phyloP scores from a whole-genome alignment of 1,140 invertebrate species.

The Ips typographus region DNA sequence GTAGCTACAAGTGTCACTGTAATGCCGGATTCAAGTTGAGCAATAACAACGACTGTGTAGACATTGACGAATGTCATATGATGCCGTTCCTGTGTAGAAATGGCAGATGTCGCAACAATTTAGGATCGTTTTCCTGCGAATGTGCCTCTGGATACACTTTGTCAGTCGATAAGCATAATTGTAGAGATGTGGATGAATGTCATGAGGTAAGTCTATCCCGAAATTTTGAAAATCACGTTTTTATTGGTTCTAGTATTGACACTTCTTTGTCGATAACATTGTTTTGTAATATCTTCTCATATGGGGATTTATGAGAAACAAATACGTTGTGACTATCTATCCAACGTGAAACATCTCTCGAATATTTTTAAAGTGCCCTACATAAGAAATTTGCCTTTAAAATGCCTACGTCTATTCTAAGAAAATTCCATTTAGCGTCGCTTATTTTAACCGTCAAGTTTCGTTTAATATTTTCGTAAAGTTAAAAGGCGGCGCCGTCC shows the following conservation, averaged over 20 bases:
- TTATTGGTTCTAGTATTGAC: too few relatives aligned
- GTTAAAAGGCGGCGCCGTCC: conserved; percentile 6
- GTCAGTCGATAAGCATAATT: conserved; percentile 65
- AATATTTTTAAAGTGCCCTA: too few relatives aligned
- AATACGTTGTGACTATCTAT: too few relatives aligned
- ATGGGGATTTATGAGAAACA: too few relatives aligned
- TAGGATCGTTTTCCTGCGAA: conserved; percentile 81
- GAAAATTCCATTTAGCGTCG: too few relatives aligned
- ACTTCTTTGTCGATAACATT: too few relatives aligned
- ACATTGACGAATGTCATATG: conserved; percentile 76
- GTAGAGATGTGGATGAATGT: conserved; percentile 71
- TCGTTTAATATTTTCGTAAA: background rate
- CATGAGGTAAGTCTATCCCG: conserved; percentile 55
- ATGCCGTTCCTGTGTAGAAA: conserved; percentile 79
- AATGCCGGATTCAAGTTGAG: conserved; percentile 79
- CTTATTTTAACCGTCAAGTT: background rate
- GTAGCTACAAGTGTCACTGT: conserved; percentile 79
- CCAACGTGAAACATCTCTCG: too few relatives aligned
- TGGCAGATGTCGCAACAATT: conserved; percentile 76
- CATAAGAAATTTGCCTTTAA: too few relatives aligned
- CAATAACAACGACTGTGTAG: conserved; percentile 80
- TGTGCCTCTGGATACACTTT: conserved; percentile 79
- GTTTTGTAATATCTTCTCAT: too few relatives aligned
- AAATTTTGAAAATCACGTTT: background rate
- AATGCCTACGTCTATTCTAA: too few relatives aligned